Conservation (phyloP, 2,888 invertebrate genomes). For the Drosophila paranaensis region DNA sequence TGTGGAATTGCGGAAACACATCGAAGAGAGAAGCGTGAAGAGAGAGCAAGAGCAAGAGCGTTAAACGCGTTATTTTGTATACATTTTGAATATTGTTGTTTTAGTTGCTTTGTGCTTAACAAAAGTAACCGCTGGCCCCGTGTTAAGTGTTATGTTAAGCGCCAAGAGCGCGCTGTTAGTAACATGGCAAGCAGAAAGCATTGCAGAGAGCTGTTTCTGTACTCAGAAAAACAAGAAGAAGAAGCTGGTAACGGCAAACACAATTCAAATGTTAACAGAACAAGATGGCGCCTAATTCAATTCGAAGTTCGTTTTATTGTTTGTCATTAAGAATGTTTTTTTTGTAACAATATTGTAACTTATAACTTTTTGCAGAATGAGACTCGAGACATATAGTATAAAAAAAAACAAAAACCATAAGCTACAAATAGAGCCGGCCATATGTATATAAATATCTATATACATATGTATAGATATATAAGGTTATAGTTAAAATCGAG, state of each 20-base stretch:
- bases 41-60: conserved; percentile 65
- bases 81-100: conserved; percentile 46
- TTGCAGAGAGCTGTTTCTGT: conserved; percentile 20
- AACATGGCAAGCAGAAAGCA: conserved; percentile 46
- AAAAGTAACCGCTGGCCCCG: conserved; percentile 43
- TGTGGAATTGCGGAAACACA: conserved; percentile 30
- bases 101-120: conserved; percentile 29
- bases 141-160: conserved; percentile 44
- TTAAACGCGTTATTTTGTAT: conserved; percentile 72
- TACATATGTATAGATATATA: not conserved
- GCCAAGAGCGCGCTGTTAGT: conserved; percentile 54
- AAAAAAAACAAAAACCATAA: conserved; percentile 38
- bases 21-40: conserved; percentile 60
- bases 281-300: conserved; percentile 27
- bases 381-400: conserved; percentile 45
- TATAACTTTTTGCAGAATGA: conserved; percentile 58
- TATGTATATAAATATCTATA: conserved; percentile 13
- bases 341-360: conserved; percentile 33
- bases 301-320: conserved; percentile 47
- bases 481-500: conserved; percentile 33
- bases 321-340: conserved; percentile 35
- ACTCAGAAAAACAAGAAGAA: conserved; percentile 11
- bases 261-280: conserved; percentile 26
- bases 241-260: conserved; percentile 4
- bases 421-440: conserved; percentile 32